Evolutionary conservation across 2,797 vertebrate species (phyloP), one percentile per base, ranked within the genome.

Genomic region (Macropus fuliginosus): DNA sequence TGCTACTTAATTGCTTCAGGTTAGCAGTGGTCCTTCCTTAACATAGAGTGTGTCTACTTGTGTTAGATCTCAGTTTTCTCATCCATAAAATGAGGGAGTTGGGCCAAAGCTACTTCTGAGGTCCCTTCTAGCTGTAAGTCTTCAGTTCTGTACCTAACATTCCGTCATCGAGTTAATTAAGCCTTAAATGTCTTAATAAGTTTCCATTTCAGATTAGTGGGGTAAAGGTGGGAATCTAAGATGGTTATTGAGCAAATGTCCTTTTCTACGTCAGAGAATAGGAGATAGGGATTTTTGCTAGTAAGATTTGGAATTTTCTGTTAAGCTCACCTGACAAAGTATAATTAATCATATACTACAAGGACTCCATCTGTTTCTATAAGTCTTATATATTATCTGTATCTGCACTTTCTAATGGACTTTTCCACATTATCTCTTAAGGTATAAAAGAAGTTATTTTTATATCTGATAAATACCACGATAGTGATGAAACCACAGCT

Each of bases 361-460:
- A 11, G 62, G 27, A 54, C 92, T 62, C 74, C 1, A 3, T 57
- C 94, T 29, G 21, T 59, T 50, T 87, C 92, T 0, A 18, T 0
- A 0, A 31, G 54, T 56, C 91, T 91, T 28, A n/a, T 5, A 11
- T 10, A 1, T 34, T 2, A 18, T 81, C 56, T 56, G 34, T 90
- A 0, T 18, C 24, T 59, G 31, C 56, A 5, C 55, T 0, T 54
- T 8, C 91, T 97, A 54, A 97, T 8, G 21, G 56, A 50, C 55
- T 93, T 95, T 81, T 92, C 16, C 0, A 29, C 29, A 27, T 90
- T 95, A 91, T 96, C 92, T 97, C 96, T 98, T 74, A 97, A 99
- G 99, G 99, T 97, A 99, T 99, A 97, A 99, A 98, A 96, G 99
- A 99, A 95, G 99, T 99, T 93, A 98, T 99, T 97, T 99, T 99